These are phyloP conservation scores for Myopa testacea DNA, from an alignment of 2,888 invertebrate genomes.

Conservation along the genomic window DNA sequence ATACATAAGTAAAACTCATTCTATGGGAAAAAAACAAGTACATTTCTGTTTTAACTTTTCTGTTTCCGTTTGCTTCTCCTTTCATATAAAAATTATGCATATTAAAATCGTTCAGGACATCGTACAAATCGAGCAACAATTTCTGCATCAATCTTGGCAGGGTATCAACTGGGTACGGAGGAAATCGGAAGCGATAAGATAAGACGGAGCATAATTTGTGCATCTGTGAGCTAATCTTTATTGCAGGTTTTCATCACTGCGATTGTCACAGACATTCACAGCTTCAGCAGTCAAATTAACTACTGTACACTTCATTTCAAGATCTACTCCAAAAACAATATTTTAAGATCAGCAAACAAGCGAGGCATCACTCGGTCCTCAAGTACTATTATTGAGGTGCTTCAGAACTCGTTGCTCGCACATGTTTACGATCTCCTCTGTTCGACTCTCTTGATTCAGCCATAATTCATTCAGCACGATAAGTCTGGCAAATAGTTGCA, in stretches of 20 bases:
- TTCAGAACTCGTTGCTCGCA: no score
- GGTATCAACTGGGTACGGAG: neutral
- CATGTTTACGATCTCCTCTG: no score
- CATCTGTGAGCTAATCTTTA: neutral
- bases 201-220: neutral
- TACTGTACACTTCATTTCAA: no score
- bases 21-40: no score
- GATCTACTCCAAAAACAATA: no score
- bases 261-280: neutral
- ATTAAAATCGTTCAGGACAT: conserved; percentile 50
- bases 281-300: neutral
- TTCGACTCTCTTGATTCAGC: neutral
- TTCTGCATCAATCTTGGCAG: no score
- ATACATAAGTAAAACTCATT: no score
- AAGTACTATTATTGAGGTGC: no score
- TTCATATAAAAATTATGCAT: neutral
- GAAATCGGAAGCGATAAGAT: neutral
- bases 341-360: no score
- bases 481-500: neutral
- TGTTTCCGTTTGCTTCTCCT: neutral
- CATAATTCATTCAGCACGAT: conserved; percentile 12
- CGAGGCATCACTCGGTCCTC: no score
- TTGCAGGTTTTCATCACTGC: neutral
- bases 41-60: no score
- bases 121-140: conserved; percentile 59